Base-by-base conservation (phyloP, 2,797 vertebrate species). In the Gephyroberyx darwinii region DNA sequence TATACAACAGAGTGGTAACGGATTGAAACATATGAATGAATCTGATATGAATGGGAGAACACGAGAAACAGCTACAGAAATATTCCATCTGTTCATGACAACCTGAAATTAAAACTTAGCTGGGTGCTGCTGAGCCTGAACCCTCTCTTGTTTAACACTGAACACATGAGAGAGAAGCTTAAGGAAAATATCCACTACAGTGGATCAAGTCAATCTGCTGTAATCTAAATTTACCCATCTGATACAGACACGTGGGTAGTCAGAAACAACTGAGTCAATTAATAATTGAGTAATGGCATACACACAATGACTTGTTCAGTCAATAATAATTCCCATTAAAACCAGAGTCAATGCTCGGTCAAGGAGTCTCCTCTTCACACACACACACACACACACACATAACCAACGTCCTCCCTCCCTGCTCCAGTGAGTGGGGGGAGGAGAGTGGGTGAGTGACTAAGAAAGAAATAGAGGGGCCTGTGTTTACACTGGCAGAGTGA, bases 401-500 rank as follows among this genome's bases (percentile, higher is more conserved):
- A 14, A 17, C n/a, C 31, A 19, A 39, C 50, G 41, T 61, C 54
- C 43, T 39, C 55, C 48, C 20, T 63, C 20, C 31, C 30, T 12
- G 39, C 65, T 71, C 56, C 17, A 16, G 5, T 19, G 31, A 39
- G 39, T n/a, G 26, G 19, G 65, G 8, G 53, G 55, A 4, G 43
- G 58, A 1, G 68, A n/a, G 67, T 0, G 62, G 65, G 26, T 22
- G 52, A 62, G 69, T 14, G 76, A 67, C 71, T 71, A 58, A 61
- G 70, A 71, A 22, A 71, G 75, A 74, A 85, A 86, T 78, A 86
- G 80, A 87, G 82, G 74, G 71, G 75, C 77, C 74, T 80, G 82
- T 88, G 90, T 90, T 90, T 86, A 83, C 63, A 69, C 82, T 88
- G 86, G 84, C 86, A 73, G 77, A 52, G 61, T 7, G 55, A 66